Conservation (phyloP, 2,113 vertebrate species). For the Geococcyx californianus region DNA sequence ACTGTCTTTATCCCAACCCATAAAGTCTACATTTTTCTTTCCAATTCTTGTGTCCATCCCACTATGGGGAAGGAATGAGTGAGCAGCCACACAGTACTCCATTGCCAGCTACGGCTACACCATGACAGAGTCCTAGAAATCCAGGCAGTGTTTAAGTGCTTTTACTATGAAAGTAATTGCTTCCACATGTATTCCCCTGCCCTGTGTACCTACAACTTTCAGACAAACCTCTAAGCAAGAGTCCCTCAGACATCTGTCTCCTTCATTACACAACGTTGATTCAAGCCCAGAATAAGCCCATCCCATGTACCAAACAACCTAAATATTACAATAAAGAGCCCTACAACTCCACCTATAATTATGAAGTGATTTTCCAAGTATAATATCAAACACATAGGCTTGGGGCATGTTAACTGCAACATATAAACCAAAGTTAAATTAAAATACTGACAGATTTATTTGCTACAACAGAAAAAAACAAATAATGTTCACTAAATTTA, state of each 20-base stretch:
- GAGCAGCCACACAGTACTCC: no score
- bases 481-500: neutral
- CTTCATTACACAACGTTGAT: neutral
- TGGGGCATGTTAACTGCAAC: neutral
- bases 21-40: no score
- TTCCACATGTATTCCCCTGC: neutral
- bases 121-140: neutral
- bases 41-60: no score
- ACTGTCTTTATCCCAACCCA: no score
- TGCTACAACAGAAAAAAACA: neutral
- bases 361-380: neutral
- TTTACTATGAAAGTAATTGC: neutral
- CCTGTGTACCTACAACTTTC: neutral
- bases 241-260: conserved; percentile 1
- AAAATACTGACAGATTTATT: conserved; percentile 26
- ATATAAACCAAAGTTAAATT: neutral
- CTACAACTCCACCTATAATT: neutral
- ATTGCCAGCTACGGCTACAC: no score
- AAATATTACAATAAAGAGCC: neutral
- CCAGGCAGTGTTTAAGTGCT: neutral
- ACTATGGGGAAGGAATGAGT: no score
- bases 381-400: neutral
- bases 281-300: neutral
- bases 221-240: neutral
- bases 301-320: neutral